Percentiles rank a stretch among this genome's conserved stretches.
Evolutionary conservation across 2,888 invertebrate genomes (phyloP).

Genomic region (Diachrysia chrysitis): DNA sequence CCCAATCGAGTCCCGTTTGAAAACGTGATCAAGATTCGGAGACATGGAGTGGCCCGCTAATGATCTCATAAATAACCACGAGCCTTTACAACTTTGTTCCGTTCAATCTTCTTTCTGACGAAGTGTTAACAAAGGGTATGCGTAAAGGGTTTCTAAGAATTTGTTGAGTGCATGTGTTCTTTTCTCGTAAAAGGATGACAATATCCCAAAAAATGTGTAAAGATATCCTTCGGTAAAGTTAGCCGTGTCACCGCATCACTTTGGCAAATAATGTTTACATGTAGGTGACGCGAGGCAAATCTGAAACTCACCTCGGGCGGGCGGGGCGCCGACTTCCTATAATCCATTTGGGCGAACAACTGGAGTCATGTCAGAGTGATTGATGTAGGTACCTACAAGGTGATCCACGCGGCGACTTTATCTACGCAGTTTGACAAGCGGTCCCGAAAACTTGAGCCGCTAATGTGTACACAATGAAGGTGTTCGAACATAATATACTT

Average conservation of each 20-base stretch:
- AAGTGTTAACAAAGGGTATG: constrained; percentile 49
- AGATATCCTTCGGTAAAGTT: constrained; percentile 75
- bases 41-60: constrained; percentile 68
- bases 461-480: constrained; percentile 71
- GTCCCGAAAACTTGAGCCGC: constrained; percentile 71
- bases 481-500: constrained; percentile 40
- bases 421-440: constrained; percentile 77
- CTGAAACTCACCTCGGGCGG: constrained; percentile 78
- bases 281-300: constrained; percentile 81
- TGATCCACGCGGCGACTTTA: constrained; percentile 81
- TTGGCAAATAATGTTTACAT: constrained; percentile 84
- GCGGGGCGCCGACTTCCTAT: constrained; percentile 82
- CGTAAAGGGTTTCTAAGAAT: constrained; percentile 38
- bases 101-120: constrained; percentile 45
- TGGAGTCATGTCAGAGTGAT: constrained; percentile 87
- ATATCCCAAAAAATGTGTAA: constrained; percentile 65
- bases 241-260: constrained; percentile 81
- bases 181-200: constrained; percentile 40
- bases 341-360: constrained; percentile 88
- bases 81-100: constrained; percentile 52
- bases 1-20: constrained; percentile 65
- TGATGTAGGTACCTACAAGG: constrained; percentile 81
- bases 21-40: constrained; percentile 70
- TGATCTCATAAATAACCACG: constrained; percentile 70
- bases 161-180: constrained; percentile 38